Evolutionary conservation across 2,797 vertebrate genomes (phyloP).

Genomic region (Tympanoctomys barrerae): DNA sequence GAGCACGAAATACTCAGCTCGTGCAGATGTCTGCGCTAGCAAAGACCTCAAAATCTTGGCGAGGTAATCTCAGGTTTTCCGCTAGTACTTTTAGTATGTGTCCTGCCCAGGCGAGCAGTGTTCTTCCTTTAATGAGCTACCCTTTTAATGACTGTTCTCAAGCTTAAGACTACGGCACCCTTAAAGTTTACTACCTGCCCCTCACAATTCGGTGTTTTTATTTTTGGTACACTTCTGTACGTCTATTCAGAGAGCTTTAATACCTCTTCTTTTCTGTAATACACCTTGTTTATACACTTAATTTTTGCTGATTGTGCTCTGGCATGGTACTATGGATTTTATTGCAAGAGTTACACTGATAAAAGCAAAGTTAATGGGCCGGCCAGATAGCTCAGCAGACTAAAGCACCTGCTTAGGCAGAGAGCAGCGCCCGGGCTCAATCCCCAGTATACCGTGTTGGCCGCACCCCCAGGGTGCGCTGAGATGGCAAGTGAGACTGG

Average conservation of each 20-base stretch:
- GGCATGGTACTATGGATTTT: neutral
- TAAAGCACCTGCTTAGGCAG: no score
- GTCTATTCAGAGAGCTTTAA: neutral
- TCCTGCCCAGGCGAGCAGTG: neutral
- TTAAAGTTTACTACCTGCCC: neutral
- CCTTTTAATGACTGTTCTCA: neutral
- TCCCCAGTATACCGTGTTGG: no score
- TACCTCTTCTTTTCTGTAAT: neutral
- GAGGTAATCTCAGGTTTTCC: neutral
- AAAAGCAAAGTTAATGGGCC: neutral
- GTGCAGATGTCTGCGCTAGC: neutral
- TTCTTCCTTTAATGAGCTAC: neutral
- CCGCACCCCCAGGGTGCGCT: no score
- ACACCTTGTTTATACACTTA: neutral
- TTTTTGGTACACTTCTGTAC: neutral
- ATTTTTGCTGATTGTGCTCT: neutral
- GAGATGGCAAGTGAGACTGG: no score
- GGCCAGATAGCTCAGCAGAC: no score
- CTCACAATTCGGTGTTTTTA: neutral
- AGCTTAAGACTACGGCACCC: neutral
- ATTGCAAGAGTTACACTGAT: neutral
- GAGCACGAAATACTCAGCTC: neutral
- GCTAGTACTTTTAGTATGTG: no score
- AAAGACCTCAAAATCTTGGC: slow-evolving; percentile 4
- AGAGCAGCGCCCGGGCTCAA: no score